Base-by-base conservation (phyloP, 2,888 invertebrate genomes). In the Thera britannica region DNA sequence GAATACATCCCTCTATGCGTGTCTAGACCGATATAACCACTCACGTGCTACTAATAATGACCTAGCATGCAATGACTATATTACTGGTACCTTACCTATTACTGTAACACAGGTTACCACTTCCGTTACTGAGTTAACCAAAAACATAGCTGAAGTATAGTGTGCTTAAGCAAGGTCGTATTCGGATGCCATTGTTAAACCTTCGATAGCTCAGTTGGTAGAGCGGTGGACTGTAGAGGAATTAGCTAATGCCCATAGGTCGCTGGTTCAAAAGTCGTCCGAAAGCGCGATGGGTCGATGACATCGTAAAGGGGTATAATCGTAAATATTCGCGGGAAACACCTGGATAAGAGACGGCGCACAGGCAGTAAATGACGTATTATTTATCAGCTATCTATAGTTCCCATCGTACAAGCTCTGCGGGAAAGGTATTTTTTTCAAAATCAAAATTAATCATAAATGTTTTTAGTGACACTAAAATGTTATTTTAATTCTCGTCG, bases 121-220 rank as follows among this genome's bases (percentile, higher is more conserved):
- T 52, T 52, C 52, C 52, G 52, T 52, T 52, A 34, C 52, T 52
- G 9, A 34, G 23, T 34, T 52, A 34, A 46, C 9, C 7, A 0
- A 4, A 6, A 41, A 41, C 1, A 41, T 23, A 6, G n/a, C n/a
- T n/a, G 3, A 49, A 49, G n/a, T n/a, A n/a, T n/a, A n/a, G 12
- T 9, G 6, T 9, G 44, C 9, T 52, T 52, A 52, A 9, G 52
- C 52, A 52, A 52, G 52, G 52, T 34, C 7, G 52, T 51, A 23
- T 34, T 34, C 23, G 7, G 52, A 3, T 12, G 34, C 34, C 34
- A 52, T 4, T 52, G 8, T 52, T 52, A 52, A 77, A 79, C 94
- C 94, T 94, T 94, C 94, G 94, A 94, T 94, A 94, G 94, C 94
- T 94, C 94, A 94, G 94, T 94, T 94, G 94, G 94, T 94, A 94